A percentile compares a stretch with the other conserved stretches of the same genome.
Conservation (phyloP, 2,797 vertebrate species). For the Poecilia velifera region DNA sequence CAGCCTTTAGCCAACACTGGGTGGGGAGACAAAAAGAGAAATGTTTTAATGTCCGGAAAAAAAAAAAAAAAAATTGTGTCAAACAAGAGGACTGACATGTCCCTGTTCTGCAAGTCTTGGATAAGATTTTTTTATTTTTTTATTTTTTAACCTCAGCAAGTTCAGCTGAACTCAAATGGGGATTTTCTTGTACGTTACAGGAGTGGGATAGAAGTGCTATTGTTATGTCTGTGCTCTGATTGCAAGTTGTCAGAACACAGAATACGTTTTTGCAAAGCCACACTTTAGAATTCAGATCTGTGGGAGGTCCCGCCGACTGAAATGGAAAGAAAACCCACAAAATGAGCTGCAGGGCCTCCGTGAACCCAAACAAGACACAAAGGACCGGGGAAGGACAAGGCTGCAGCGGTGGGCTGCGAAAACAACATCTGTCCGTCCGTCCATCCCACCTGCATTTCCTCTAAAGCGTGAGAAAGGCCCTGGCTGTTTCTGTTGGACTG, state of each 20-base stretch:
- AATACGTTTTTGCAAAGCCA: slow-evolving; percentile 30
- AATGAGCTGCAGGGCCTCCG: slow-evolving; percentile 45
- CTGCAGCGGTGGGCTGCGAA: slow-evolving; percentile 40
- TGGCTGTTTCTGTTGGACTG: neutral
- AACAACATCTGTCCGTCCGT: slow-evolving; percentile 45
- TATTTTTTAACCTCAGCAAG: slow-evolving; percentile 2
- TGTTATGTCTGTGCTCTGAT: slow-evolving; percentile 68
- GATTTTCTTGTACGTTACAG: slow-evolving; percentile 12
- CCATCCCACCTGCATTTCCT: slow-evolving; percentile 52
- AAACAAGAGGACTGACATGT: slow-evolving; percentile 15
- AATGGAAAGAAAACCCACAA: slow-evolving; percentile 46
- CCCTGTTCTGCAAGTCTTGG: neutral
- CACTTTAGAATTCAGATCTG: slow-evolving; percentile 26
- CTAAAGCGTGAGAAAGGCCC: slow-evolving; percentile 41
- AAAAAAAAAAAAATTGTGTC: neutral
- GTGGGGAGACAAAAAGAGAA: slow-evolving; percentile 49
- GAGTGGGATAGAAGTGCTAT: slow-evolving; percentile 9
- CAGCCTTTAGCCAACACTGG: slow-evolving; percentile 82
- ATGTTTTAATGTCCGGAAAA: neutral
- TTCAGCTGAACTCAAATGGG: slow-evolving; percentile 26
- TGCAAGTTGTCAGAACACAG: slow-evolving; percentile 43
- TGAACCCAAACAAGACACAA: slow-evolving; percentile 55
- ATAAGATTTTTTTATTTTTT: neutral
- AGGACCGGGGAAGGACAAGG: slow-evolving; percentile 41
- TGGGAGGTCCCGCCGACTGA: slow-evolving; percentile 49